Evolutionary conservation across 2,888 invertebrate genomes (phyloP).

Genomic region (Apamea sordens): DNA sequence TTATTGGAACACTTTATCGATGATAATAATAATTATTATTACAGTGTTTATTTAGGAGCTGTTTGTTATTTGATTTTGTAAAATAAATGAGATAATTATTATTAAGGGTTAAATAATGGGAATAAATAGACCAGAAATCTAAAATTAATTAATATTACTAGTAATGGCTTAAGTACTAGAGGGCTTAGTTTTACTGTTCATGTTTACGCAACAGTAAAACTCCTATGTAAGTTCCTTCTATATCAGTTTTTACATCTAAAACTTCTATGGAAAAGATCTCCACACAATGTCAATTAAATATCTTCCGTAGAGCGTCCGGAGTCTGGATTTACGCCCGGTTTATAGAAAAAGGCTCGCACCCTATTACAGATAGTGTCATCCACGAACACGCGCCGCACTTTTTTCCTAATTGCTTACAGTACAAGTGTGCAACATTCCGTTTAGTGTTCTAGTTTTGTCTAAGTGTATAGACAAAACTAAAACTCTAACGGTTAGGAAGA

Average conservation of each 20-base stretch:
- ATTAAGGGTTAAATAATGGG: neutral
- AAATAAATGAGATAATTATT: neutral
- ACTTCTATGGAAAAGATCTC: neutral
- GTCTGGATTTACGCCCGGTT: neutral
- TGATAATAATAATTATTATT: neutral
- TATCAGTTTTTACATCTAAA: too few species aligned
- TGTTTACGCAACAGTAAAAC: too few species aligned
- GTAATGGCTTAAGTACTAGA: neutral
- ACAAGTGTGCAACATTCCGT: too few species aligned
- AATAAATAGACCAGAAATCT: neutral
- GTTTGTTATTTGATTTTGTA: neutral
- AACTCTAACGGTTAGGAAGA: too few species aligned
- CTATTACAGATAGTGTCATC: too few species aligned
- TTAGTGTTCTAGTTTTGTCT: too few species aligned
- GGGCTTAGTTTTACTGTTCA: neutral
- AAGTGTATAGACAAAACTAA: too few species aligned
- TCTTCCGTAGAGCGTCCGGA: neutral
- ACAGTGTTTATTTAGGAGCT: neutral
- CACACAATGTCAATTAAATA: neutral
- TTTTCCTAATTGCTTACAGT: too few species aligned
- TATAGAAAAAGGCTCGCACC: too few species aligned
- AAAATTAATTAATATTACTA: neutral
- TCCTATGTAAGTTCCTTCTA: too few species aligned
- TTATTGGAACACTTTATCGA: conserved; percentile 20
- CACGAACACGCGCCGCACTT: too few species aligned